Evolutionary conservation across 2,113 vertebrate species (phyloP).

Genomic region (Hippocampus barbouri): DNA sequence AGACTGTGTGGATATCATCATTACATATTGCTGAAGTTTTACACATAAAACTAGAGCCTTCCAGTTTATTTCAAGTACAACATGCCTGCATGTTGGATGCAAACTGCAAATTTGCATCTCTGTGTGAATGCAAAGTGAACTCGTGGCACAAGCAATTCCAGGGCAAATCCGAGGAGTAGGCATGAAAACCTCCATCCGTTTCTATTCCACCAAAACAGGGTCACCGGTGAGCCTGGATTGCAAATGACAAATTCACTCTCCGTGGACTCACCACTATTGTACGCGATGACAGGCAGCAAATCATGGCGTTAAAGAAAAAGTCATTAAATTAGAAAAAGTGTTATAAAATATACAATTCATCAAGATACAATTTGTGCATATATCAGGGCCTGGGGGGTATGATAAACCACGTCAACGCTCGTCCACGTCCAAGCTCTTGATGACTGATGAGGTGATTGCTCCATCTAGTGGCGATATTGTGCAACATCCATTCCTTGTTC

Average conservation of each 20-base stretch:
- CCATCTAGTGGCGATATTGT: conserved; percentile 52
- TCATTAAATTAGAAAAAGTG: neutral
- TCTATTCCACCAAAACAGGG: conserved; percentile 7
- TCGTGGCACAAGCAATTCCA: conserved; percentile 67
- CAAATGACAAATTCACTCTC: conserved; percentile 17
- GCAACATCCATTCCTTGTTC: conserved; percentile 13
- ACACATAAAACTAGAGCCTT: conserved; percentile 29
- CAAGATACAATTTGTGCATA: conserved; percentile 28
- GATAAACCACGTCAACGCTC: conserved; percentile 35
- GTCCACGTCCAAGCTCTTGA: conserved; percentile 5
- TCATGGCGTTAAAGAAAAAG: neutral
- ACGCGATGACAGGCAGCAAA: conserved; percentile 22
- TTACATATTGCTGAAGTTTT: conserved; percentile 8
- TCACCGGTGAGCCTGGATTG: conserved; percentile 18
- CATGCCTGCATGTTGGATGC: conserved; percentile 84
- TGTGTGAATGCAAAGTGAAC: conserved; percentile 56
- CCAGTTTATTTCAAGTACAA: conserved; percentile 62
- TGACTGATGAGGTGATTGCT: conserved; percentile 14
- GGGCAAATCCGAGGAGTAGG: conserved; percentile 6
- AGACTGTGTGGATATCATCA: conserved; percentile 7
- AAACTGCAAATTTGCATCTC: conserved; percentile 53
- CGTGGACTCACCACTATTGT: conserved; percentile 26
- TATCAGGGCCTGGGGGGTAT: neutral
- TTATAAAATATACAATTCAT: neutral
- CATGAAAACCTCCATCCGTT: conserved; percentile 10